Evolutionary conservation across 2,888 invertebrate genomes (phyloP).

Genomic region (Campopleginae sp.): DNA sequence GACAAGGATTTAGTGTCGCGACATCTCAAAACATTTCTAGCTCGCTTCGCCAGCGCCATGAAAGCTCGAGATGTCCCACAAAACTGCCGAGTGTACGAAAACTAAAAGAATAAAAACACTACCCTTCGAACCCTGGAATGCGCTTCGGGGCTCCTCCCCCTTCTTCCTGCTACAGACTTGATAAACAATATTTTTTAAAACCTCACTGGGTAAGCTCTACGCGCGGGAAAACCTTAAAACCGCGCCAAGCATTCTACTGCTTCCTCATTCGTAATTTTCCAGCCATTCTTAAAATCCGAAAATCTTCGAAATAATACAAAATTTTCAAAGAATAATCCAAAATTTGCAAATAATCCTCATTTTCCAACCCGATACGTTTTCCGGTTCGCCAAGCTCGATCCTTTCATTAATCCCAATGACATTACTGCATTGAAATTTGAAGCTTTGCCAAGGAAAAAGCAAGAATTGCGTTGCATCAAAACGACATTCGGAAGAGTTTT

Average conservation of each 20-base stretch:
- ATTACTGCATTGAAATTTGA: too few species aligned
- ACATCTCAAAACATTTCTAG: too few species aligned
- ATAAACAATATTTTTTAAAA: slow-evolving; percentile 29
- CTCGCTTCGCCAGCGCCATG: too few species aligned
- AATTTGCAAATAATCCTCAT: too few species aligned
- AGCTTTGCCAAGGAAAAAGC: too few species aligned
- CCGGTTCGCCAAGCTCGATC: too few species aligned
- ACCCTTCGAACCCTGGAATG: slow-evolving; percentile 30
- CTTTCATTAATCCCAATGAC: too few species aligned
- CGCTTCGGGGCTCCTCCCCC: slow-evolving; percentile 43
- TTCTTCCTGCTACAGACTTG: slow-evolving; percentile 30
- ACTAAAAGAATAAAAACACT: slow-evolving; percentile 23
- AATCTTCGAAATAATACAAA: too few species aligned
- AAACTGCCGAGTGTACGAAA: slow-evolving; percentile 28
- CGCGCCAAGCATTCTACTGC: not conserved
- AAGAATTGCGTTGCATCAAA: too few species aligned
- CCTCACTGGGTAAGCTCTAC: not conserved
- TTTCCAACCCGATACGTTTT: too few species aligned
- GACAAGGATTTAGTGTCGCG: slow-evolving; percentile 63
- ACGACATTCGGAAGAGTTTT: not conserved
- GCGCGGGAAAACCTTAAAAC: not conserved
- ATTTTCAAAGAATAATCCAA: too few species aligned
- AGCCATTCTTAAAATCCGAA: slow-evolving; percentile 1
- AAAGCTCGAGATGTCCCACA: slow-evolving; percentile 2
- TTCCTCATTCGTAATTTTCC: not conserved